These are phyloP conservation scores for Rhipidura dahli DNA, from an alignment of 2,113 vertebrate genomes.

Conservation along the genomic window DNA sequence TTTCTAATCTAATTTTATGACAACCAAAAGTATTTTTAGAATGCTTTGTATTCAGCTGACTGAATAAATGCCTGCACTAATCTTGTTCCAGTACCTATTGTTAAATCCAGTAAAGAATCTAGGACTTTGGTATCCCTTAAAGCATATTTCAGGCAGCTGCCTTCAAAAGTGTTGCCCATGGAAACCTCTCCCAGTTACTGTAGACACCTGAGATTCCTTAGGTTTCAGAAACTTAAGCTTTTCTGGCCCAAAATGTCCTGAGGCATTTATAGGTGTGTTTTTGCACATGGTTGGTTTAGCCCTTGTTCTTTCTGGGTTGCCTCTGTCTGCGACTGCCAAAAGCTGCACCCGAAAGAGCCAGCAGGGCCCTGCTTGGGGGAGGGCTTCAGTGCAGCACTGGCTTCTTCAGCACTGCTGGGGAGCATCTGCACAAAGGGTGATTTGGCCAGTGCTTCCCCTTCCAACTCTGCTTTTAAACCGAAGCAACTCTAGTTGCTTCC, in stretches of 20 bases:
- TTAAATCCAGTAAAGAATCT: not conserved
- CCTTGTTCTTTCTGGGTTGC: not conserved
- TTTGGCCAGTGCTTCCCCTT: not conserved
- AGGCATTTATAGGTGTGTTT: not conserved
- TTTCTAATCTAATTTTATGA: conserved; percentile 12
- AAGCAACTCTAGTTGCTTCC: not conserved
- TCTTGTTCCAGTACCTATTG: not conserved
- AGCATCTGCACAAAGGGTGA: not conserved
- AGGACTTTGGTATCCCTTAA: not conserved
- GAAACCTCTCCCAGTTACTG: not conserved
- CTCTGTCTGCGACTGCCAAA: not conserved
- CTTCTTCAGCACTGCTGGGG: not conserved
- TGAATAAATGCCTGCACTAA: not conserved
- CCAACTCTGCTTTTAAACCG: not conserved
- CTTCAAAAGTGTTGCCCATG: not conserved
- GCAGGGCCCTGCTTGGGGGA: not conserved
- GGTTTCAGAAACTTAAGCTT: not conserved
- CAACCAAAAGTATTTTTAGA: not conserved
- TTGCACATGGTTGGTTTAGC: not conserved
- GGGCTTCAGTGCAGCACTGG: not conserved
- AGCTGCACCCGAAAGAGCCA: not conserved
- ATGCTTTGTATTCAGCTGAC: not conserved
- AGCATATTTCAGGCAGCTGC: not conserved
- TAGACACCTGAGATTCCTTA: not conserved
- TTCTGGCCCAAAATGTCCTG: not conserved